Conservation (phyloP, 2,113 vertebrate genomes). For the Mus pahari region DNA sequence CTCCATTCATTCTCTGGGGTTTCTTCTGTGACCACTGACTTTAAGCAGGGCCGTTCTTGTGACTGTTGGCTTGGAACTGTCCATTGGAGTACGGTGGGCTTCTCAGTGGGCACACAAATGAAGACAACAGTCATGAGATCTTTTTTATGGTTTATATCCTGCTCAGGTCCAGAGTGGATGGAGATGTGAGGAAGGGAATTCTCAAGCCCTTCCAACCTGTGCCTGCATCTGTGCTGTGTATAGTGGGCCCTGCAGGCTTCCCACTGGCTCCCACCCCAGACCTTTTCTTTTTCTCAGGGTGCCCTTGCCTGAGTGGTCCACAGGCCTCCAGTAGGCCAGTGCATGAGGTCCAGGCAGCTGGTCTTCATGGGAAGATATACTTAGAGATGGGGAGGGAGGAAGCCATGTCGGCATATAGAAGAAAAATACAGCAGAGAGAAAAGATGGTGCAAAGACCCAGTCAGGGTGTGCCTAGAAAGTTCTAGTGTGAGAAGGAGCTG, state of each 20-base stretch:
- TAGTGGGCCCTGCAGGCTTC: background rate
- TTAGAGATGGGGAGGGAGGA: background rate
- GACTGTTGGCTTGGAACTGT: background rate
- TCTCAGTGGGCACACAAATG: background rate
- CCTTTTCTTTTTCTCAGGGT: background rate
- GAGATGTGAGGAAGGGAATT: background rate
- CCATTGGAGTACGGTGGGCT: background rate
- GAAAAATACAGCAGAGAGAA: background rate
- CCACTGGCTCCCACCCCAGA: background rate
- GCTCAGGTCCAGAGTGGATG: background rate
- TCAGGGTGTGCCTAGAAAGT: background rate
- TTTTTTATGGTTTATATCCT: background rate
- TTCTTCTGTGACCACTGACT: background rate
- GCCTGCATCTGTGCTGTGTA: background rate
- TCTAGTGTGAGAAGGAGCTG: background rate
- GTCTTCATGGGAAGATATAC: background rate
- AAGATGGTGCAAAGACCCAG: background rate
- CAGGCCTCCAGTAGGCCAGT: background rate
- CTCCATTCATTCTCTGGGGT: background rate
- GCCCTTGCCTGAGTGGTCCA: rapidly evolving
- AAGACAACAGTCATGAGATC: background rate
- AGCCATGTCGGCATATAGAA: background rate
- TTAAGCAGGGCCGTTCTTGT: background rate
- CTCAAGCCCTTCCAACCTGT: too few relatives aligned
- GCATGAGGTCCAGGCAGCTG: background rate